Percentiles rank a stretch among this genome's conserved stretches.
phyloP scores from a whole-genome alignment of 2,888 invertebrate genomes.

The Drosophila tripunctata region DNA sequence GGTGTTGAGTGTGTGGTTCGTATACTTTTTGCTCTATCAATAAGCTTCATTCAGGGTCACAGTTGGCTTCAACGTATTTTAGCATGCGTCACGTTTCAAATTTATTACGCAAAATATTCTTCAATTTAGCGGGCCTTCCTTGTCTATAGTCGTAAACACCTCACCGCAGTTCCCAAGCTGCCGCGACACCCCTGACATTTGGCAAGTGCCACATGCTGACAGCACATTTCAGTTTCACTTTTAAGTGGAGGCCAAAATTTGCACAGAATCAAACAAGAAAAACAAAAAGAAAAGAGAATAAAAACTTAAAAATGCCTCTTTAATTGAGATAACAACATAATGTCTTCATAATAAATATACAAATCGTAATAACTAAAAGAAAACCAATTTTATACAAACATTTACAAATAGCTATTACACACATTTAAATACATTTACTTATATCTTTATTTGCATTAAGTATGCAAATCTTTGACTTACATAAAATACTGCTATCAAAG shows the following conservation, averaged over 20 bases:
- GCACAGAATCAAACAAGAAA: neutral
- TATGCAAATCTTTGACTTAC: neutral
- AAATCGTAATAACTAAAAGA: neutral
- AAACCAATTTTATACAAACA: neutral
- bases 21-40: slow-evolving; percentile 66
- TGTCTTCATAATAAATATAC: neutral
- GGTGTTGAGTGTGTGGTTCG: slow-evolving; percentile 12
- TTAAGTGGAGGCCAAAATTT: slow-evolving; percentile 20
- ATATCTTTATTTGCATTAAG: neutral
- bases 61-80: slow-evolving; percentile 52
- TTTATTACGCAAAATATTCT: slow-evolving; percentile 75
- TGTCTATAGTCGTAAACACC: slow-evolving; percentile 41
- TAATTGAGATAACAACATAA: slow-evolving; percentile 32
- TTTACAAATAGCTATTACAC: too few relatives aligned
- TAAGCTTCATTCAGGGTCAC: slow-evolving; percentile 50
- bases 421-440: too few relatives aligned
- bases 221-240: slow-evolving; percentile 31
- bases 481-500: neutral
- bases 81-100: slow-evolving; percentile 73
- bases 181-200: slow-evolving; percentile 21
- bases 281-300: neutral
- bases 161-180: slow-evolving; percentile 26
- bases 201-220: slow-evolving; percentile 49
- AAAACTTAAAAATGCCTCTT: slow-evolving; percentile 20
- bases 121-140: slow-evolving; percentile 65